Percentiles rank a stretch among this genome's conserved stretches.
These are phyloP conservation scores for Aurelia sp. DNA, from an alignment of 30 jellyfish, hydroid and myxozoan species.

Conservation along the genomic window DNA sequence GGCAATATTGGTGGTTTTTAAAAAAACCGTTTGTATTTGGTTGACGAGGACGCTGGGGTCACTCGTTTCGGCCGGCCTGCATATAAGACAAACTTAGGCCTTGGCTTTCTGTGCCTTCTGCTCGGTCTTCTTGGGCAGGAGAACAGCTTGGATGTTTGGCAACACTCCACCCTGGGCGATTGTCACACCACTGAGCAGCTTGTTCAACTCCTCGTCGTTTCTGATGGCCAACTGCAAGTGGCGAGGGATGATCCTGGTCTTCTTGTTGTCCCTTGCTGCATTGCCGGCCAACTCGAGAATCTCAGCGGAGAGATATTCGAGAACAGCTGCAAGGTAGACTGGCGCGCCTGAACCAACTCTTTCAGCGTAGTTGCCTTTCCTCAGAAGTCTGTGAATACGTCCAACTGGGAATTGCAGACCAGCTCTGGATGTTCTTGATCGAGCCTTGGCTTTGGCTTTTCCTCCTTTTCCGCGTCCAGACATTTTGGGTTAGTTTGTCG, in stretches of 20 bases:
- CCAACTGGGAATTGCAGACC: conserved; percentile 98
- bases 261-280: conserved; percentile 98
- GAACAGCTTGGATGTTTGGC: conserved; percentile 95
- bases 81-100: too few species aligned
- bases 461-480: conserved; percentile 99
- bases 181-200: conserved; percentile 93
- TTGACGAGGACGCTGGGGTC: not conserved
- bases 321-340: conserved; percentile 94
- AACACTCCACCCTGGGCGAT: conserved; percentile 97
- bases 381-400: conserved; percentile 81
- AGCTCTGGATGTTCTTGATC: conserved; percentile 86
- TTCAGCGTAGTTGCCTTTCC: conserved; percentile 90
- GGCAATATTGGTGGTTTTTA: conserved; percentile 38
- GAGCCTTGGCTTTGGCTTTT: conserved; percentile 73
- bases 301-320: conserved; percentile 96
- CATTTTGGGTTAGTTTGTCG: conserved; percentile 40
- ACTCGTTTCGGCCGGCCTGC: too few species aligned
- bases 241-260: conserved; percentile 88
- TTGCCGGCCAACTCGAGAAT: conserved; percentile 96
- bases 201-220: conserved; percentile 95
- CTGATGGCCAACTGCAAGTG: conserved; percentile 94
- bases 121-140: conserved; percentile 93
- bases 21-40: conserved; percentile 13
- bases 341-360: conserved; percentile 97
- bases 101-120: conserved; percentile 9